Percentiles rank a stretch among this genome's conserved stretches.
Conservation (phyloP, 2,888 invertebrate species). For the Erebia palarica region DNA sequence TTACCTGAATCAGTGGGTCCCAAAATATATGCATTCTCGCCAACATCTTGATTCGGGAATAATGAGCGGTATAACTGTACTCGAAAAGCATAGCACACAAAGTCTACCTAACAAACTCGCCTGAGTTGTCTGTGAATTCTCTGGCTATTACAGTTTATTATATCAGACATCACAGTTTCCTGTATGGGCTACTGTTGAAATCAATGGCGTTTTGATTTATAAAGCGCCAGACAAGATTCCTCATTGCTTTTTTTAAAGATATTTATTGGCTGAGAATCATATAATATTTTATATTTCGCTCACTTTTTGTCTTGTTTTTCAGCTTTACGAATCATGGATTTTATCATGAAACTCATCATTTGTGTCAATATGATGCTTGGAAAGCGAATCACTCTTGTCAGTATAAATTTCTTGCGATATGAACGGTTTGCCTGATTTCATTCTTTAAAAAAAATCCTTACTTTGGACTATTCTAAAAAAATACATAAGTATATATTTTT, state of each 20-base stretch:
- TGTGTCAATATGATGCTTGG: too few relatives aligned
- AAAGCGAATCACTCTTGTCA: too few relatives aligned
- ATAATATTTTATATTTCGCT: neutral
- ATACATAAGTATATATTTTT: too few relatives aligned
- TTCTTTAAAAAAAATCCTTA: too few relatives aligned
- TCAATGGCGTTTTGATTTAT: slow-evolving; percentile 33
- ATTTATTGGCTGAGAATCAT: slow-evolving; percentile 12
- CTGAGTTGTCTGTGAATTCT: neutral
- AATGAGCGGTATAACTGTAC: neutral
- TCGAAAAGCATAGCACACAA: neutral
- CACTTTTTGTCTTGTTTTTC: neutral
- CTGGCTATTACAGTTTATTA: slow-evolving; percentile 25
- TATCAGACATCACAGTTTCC: slow-evolving; percentile 34
- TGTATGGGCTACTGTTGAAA: slow-evolving; percentile 34
- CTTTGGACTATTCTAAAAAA: too few relatives aligned
- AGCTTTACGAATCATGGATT: neutral
- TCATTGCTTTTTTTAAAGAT: slow-evolving; percentile 13
- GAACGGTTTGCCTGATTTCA: too few relatives aligned
- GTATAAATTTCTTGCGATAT: too few relatives aligned
- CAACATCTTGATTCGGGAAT: neutral
- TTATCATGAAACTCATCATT: too few relatives aligned
- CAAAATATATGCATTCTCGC: too few relatives aligned
- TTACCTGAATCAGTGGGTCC: too few relatives aligned
- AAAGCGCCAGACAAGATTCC: slow-evolving; percentile 14
- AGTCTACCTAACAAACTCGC: neutral